Evolutionary conservation across 2,113 vertebrate genomes (phyloP).

Genomic region (Indicator indicator): DNA sequence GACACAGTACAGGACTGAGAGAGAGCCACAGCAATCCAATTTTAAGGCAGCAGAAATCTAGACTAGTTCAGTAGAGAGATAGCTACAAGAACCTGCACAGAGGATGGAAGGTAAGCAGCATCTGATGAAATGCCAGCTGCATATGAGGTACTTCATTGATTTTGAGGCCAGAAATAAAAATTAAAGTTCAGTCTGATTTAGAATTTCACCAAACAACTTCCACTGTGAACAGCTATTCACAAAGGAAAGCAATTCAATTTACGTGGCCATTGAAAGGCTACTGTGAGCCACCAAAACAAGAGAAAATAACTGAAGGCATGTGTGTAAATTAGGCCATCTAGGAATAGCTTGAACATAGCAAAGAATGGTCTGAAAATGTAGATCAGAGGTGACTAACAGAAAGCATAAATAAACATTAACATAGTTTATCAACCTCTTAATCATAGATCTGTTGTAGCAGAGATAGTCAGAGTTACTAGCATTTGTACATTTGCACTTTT

Average conservation of each 20-base stretch:
- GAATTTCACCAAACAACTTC: background rate
- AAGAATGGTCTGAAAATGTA: background rate
- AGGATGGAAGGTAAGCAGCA: background rate
- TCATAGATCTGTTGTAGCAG: background rate
- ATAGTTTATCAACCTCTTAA: background rate
- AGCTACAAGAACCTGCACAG: background rate
- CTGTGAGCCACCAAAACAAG: background rate
- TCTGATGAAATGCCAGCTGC: background rate
- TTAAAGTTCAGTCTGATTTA: background rate
- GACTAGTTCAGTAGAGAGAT: background rate
- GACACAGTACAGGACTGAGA: background rate
- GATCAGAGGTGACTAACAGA: background rate
- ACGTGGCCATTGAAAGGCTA: background rate
- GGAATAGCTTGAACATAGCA: background rate
- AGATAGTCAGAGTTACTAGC: background rate
- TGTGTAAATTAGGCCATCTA: background rate
- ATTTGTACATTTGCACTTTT: background rate
- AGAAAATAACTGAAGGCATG: background rate
- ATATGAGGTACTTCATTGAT: background rate
- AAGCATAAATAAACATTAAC: slow-evolving; percentile 15
- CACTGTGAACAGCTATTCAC: background rate
- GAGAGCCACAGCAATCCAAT: background rate
- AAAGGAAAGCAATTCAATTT: background rate
- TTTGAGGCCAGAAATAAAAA: slow-evolving; percentile 5
- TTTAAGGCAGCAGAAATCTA: background rate